Evolutionary conservation across 2,113 vertebrate genomes (phyloP), one percentile per base, ranked within the genome.

Genomic region (Aleadryas rufinucha): DNA sequence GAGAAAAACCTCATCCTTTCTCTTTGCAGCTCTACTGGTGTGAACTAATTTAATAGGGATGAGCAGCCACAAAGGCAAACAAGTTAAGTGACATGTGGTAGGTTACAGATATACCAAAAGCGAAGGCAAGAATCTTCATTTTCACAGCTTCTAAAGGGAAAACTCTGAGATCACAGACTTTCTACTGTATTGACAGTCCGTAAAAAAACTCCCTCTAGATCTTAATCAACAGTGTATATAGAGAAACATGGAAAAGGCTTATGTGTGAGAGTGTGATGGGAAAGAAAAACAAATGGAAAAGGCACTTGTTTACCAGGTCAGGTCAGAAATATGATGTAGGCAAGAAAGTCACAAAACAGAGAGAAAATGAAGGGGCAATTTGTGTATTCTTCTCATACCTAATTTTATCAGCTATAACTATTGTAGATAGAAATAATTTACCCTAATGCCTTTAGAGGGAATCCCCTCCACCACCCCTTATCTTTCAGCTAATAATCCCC

Each of bases 21-120:
- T 87, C 81, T 94, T 94, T 95, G 92, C 78, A 96, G 61, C 90
- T 94, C 84, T 89, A 91, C 74, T 82, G 81, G 57, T 84, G 74
- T 84, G 81, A 91, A 94, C 54, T 91, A 87, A 95, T 93, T 96
- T 97, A 94, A 96, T 94, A 95, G 57, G 65, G 81, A 94, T 93
- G 95, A 93, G 74, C 84, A 87, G 81, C 69, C 84, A 87, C 81
- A 75, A 95, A 84, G 65, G 61, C 95, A 87, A 91, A 88, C 33
- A 91, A 93, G 27, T 68, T 22, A 65, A 95, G 60, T 94, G 93
- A 87, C 77, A 60, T 72, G 64, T 78, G 84, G 77, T 74, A 71
- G 64, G 56, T 84, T 87, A 95, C 18, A 28, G 54, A 84, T 70
- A 71, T 23, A 70, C 50, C 57, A 68, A 81, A 91, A 93, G 39